Conservation (phyloP, 2,113 vertebrate species). For the Eira barbara region DNA sequence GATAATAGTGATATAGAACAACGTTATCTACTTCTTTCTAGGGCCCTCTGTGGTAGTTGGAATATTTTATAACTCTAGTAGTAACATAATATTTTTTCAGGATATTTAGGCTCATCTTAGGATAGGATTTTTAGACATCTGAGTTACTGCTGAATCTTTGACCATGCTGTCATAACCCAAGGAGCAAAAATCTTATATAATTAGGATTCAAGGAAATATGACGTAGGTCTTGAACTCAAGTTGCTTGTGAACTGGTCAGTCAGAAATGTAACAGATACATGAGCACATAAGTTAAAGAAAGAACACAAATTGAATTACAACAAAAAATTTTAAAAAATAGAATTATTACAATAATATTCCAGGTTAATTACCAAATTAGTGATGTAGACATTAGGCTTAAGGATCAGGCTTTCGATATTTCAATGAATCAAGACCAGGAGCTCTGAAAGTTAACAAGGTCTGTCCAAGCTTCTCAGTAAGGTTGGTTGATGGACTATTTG, state of each 20-base stretch:
- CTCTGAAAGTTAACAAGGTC: neutral
- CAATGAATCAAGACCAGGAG: neutral
- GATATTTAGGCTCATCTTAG: neutral
- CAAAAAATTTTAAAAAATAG: neutral
- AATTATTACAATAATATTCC: neutral
- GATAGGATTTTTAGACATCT: neutral
- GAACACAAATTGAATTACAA: neutral
- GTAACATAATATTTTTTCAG: neutral
- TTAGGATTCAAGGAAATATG: neutral
- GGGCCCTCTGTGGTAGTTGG: neutral
- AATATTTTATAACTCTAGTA: neutral
- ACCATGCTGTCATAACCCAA: neutral
- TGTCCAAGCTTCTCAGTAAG: neutral
- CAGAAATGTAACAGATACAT: neutral
- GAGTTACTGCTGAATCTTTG: neutral
- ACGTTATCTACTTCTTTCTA: neutral
- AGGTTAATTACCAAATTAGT: neutral
- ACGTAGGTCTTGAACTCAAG: neutral
- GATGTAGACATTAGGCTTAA: neutral
- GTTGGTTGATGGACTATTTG: neutral
- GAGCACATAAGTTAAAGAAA: neutral
- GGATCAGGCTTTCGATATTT: neutral
- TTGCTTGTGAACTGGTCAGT: neutral
- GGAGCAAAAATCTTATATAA: neutral
- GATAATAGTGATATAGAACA: neutral